Evolutionary conservation across 2,113 vertebrate species (phyloP), one percentile per base, ranked within the genome.

Genomic region (Chloroceryle aenea): DNA sequence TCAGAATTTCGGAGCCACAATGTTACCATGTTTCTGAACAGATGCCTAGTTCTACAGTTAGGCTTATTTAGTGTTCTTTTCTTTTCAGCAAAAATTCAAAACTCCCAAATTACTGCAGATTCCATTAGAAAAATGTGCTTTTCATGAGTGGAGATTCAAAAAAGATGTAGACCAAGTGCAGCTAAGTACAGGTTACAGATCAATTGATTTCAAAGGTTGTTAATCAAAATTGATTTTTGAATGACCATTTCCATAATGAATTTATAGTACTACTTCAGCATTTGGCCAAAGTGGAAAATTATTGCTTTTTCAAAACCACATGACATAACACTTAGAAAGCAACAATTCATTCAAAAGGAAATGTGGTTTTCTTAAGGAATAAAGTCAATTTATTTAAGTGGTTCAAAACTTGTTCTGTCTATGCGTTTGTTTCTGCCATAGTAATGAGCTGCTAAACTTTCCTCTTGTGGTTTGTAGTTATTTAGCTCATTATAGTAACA

Each of bases 381-480:
- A 96, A 96, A 97, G 89, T 96, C 77, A 89, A 85, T 95, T 96
- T 94, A 96, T 95, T 91, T 95, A 95, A 96, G 94, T 90, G 95
- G 91, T 94, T 96, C 94, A 95, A 93, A 96, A 96, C 88, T 96
- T 85, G 55, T 96, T 95, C 92, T 96, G 88, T 95, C 94, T 97
- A 77, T 95, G 94, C 96, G 89, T 97, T 97, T 97, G 93, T 96
- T 97, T 96, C 93, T 96, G 95, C 93, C 61, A 23, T 79, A 91
- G 87, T 97, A 97, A 97, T 92, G 90, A 97, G 92, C 94, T 97
- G 93, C 93, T 96, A 97, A 97, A 95, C 90, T 94, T 96, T 95
- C 92, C 95, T 93, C 95, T 96, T 95, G 96, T 95, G 88, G 94
- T 94, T 96, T 96, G 91, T 93, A 92, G 86, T 95, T 96, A 95